Evolutionary conservation across 1,140 invertebrate species (phyloP).

Genomic region (Drosophila sproati): DNA sequence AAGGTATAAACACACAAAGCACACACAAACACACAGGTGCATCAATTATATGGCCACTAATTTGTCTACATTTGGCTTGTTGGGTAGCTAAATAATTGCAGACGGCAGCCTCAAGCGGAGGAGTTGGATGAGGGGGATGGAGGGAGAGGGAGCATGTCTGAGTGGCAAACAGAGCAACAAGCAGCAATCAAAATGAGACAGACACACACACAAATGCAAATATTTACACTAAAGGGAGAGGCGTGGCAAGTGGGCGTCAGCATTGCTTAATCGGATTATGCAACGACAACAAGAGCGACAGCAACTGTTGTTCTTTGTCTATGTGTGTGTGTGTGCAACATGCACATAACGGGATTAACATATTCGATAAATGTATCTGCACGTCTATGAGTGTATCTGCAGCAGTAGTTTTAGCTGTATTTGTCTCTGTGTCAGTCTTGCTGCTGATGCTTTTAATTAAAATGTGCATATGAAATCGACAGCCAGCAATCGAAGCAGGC

Average conservation of each 20-base stretch:
- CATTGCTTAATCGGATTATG: conserved; percentile 77
- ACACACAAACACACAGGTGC: conserved; percentile 40
- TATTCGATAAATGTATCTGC: conserved; percentile 64
- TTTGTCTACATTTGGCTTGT: conserved; percentile 65
- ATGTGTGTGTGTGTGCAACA: conserved; percentile 8
- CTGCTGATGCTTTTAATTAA: conserved; percentile 62
- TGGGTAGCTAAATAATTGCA: conserved; percentile 63
- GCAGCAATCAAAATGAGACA: conserved; percentile 66
- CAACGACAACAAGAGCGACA: conserved; percentile 50
- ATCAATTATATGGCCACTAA: conserved; percentile 76
- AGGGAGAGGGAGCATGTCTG: background rate
- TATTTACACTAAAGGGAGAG: conserved; percentile 44
- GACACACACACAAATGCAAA: conserved; percentile 63
- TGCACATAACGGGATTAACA: conserved; percentile 71
- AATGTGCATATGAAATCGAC: conserved; percentile 64
- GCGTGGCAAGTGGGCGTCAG: conserved; percentile 11
- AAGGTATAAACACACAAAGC: conserved; percentile 2
- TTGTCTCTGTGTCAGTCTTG: conserved; percentile 2
- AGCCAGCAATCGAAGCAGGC: conserved; percentile 44
- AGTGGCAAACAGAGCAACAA: conserved; percentile 27
- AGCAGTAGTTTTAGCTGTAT: background rate
- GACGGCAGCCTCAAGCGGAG: conserved; percentile 14
- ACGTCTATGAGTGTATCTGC: conserved; percentile 4
- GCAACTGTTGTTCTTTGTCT: conserved; percentile 20
- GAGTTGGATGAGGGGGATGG: background rate